These are phyloP conservation scores for Forbesichthys agassizii DNA, from an alignment of 2,113 vertebrate genomes.

Conservation along the genomic window DNA sequence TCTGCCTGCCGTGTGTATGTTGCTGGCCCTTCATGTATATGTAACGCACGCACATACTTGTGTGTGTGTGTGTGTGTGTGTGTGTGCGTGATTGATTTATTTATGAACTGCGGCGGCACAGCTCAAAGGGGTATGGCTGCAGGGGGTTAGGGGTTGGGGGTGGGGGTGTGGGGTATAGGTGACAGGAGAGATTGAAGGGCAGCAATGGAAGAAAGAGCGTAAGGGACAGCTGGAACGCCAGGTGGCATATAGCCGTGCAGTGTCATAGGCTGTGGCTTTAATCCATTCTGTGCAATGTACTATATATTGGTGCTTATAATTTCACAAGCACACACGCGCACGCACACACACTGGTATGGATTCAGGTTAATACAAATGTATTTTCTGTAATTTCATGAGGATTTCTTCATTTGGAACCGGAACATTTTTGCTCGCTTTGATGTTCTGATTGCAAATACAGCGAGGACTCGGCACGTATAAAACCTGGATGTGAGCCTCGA, in stretches of 20 bases:
- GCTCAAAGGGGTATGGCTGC: conserved; percentile 71
- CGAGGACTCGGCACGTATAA: conserved; percentile 26
- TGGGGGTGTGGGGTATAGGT: conserved; percentile 27
- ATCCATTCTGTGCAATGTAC: background rate
- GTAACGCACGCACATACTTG: conserved; percentile 32
- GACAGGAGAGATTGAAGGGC: conserved; percentile 48
- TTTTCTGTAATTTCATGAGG: conserved; percentile 47
- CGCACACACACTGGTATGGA: conserved; percentile 5
- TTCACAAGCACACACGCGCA: background rate
- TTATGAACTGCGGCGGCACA: conserved; percentile 67
- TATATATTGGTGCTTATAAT: background rate
- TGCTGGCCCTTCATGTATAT: conserved; percentile 51
- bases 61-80: conserved; percentile 25
- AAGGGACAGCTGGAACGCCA: conserved; percentile 67
- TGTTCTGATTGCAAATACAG: conserved; percentile 41
- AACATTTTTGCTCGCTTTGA: conserved; percentile 47
- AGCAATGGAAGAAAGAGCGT: no score
- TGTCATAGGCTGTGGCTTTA: conserved; percentile 29
- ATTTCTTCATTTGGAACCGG: conserved; percentile 28
- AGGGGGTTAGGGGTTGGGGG: conserved; percentile 55
- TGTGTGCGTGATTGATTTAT: conserved; percentile 74
- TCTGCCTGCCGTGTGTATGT: conserved; percentile 47
- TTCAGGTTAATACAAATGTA: conserved; percentile 37
- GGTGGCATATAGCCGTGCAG: conserved; percentile 19
- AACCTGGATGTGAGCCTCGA: conserved; percentile 22